Evolutionary conservation across 2,888 invertebrate genomes (phyloP), one percentile per base, ranked within the genome.

Genomic region (Caradrina clavipalpis): DNA sequence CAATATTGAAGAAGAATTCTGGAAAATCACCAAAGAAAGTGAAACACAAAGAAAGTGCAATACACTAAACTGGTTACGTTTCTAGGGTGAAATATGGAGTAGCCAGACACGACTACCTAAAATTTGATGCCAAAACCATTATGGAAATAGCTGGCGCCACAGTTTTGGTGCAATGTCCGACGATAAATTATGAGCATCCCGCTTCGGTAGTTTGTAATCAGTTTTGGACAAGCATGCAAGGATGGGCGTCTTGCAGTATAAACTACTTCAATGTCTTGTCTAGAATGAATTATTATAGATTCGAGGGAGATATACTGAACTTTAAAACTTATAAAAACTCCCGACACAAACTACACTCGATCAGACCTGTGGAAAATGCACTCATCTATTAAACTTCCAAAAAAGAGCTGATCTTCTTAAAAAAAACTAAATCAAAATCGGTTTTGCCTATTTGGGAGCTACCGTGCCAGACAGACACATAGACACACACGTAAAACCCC

Each of bases 151-250:
- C 47, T 49, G 39, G 60, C 31, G 65, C 53, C 31, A 68, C 21
- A 54, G 22, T 51, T 58, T 51, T 39, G 45, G 39, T 55, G 21
- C 35, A 35, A 62, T 53, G 49, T 61, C 55, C 21, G 17, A 45
- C 31, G 15, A 67, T 67, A 62, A 60, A 51, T 68, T 57, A 79
- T 62, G 54, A 73, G 21, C 61, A 73, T 66, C 58, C 42, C 42
- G 47, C 47, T 73, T 62, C 58, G 35, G 51, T 60, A 66, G 22
- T 73, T 73, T 26, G 49, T 73, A 73, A 63, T 55, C 74, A 59
- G 49, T 59, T 73, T 73, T 67, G 51, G 50, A 50, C 47, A 63
- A 51, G 35, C 64, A 63, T 60, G 35, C 72, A 50, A 65, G 26
- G 19, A 55, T 47, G 59, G 42, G 35, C 19, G 22, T 35, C 19